A percentile compares a stretch with the other conserved stretches of the same genome.
Evolutionary conservation across 2,113 vertebrate genomes (phyloP).

Genomic region (Crotalus viridis): DNA sequence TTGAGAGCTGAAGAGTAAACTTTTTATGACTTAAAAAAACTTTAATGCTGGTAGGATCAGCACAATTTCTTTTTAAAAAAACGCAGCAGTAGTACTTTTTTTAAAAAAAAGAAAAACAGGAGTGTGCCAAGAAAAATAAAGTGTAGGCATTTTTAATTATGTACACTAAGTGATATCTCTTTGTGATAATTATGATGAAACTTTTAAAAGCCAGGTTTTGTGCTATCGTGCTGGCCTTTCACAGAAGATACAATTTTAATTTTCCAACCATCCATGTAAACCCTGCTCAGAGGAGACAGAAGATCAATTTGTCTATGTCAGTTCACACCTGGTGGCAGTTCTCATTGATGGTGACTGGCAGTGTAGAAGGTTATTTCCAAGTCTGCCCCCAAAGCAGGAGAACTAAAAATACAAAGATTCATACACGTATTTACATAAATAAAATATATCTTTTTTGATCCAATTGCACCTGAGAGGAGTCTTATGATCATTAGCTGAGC

Average conservation of each 20-base stretch:
- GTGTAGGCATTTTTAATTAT: not conserved
- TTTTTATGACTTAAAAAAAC: not conserved
- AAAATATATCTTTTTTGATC: not conserved
- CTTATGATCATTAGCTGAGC: slow-evolving; percentile 6
- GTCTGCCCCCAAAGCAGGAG: not conserved
- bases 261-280: not conserved
- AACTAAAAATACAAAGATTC: not conserved
- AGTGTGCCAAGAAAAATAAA: not conserved
- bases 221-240: not conserved
- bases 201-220: not conserved
- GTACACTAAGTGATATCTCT: not conserved
- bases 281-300: not conserved
- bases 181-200: not conserved
- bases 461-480: not conserved
- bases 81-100: not conserved
- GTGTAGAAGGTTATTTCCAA: not conserved
- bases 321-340: not conserved
- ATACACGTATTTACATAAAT: not conserved
- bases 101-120: not conserved
- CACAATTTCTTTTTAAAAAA: not conserved
- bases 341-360: not conserved
- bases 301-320: not conserved
- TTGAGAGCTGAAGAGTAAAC: not conserved
- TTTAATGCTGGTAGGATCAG: not conserved
- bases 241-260: not conserved